Evolutionary conservation across 1,140 invertebrate species (phyloP), one percentile per base, ranked within the genome.

Genomic region (Delia radicum): DNA sequence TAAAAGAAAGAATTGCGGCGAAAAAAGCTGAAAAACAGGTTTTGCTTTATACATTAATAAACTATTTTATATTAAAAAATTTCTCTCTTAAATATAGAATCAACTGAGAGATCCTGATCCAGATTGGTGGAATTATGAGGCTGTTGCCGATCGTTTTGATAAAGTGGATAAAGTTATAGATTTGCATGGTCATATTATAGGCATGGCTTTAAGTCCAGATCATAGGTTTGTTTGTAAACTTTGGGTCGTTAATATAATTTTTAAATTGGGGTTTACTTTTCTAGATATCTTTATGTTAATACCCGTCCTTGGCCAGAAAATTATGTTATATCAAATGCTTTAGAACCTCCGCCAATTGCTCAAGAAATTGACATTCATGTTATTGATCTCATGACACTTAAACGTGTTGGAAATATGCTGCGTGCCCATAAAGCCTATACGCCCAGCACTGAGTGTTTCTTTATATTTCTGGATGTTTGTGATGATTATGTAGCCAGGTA

Each of bases 291-390:
- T 10, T 96, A 96, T 87, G 94, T 96, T 0, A 96, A 96, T 83
- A 93, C 93, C 79, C 89, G 95, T 75, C 93, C 94, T 1, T 96
- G 95, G 95, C 95, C 94, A 2, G 88, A 91, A 79, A 91, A 91
- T 73, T 95, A 94, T 81, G 87, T 89, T 15, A 95, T 96, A 77
- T 90, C 90, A 5, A 93, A 95, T 88, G 93, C 94, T 0, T 86
- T 95, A 13, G 90, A 93, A 81, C 94, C 95, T 31, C 95, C 95
- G 2, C 94, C 94, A 0, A 95, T 96, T 79, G 94, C 95, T n/a
- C 93, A 95, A 87, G 94, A 96, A 88, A 96, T 96, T 74, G 95
- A 96, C 82, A 94, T 96, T 79, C 94, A 95, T 80, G 94, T 96
- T 1, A 96, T 96, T 79, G 95, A 96, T 87, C 87, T 96, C 75